These are phyloP conservation scores for Ypsolopha scabrella DNA, from an alignment of 2,888 invertebrate species.

Conservation along the genomic window DNA sequence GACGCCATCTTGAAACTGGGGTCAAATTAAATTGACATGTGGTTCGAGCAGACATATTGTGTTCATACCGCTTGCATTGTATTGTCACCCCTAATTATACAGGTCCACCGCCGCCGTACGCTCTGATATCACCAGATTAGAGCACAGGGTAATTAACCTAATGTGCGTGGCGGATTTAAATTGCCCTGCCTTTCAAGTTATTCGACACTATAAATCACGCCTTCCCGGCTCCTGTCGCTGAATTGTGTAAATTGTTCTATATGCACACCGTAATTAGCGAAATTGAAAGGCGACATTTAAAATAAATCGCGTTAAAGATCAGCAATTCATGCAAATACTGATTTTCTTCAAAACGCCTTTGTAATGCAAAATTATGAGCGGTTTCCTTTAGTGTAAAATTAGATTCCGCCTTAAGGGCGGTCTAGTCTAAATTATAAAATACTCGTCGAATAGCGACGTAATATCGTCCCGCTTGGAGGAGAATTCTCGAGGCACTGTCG, in stretches of 20 bases:
- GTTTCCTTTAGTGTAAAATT: constrained; percentile 23
- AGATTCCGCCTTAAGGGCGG: constrained; percentile 21
- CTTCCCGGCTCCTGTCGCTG: constrained; percentile 15
- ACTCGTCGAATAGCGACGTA: constrained; percentile 32
- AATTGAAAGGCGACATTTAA: background rate
- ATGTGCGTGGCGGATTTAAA: constrained; percentile 41
- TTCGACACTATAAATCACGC: constrained; percentile 27
- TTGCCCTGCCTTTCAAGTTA: constrained; percentile 29
- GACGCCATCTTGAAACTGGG: constrained; percentile 62
- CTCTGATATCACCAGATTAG: constrained; percentile 50
- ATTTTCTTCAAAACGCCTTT: constrained; percentile 14
- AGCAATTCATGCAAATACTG: background rate
- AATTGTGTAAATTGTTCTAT: constrained; percentile 3
- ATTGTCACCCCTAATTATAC: constrained; percentile 66
- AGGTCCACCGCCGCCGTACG: constrained; percentile 21
- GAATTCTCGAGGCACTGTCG: constrained; percentile 43
- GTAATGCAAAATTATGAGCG: constrained; percentile 37
- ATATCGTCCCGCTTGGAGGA: constrained; percentile 37
- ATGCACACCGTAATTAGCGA: background rate
- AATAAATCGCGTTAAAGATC: constrained; percentile 2
- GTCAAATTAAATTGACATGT: constrained; percentile 68
- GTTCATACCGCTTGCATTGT: constrained; percentile 46
- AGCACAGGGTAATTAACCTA: constrained; percentile 48
- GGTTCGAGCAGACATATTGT: constrained; percentile 62
- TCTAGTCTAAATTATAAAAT: constrained; percentile 42